Conservation (phyloP, 2,113 vertebrate species). For the Calypte anna region DNA sequence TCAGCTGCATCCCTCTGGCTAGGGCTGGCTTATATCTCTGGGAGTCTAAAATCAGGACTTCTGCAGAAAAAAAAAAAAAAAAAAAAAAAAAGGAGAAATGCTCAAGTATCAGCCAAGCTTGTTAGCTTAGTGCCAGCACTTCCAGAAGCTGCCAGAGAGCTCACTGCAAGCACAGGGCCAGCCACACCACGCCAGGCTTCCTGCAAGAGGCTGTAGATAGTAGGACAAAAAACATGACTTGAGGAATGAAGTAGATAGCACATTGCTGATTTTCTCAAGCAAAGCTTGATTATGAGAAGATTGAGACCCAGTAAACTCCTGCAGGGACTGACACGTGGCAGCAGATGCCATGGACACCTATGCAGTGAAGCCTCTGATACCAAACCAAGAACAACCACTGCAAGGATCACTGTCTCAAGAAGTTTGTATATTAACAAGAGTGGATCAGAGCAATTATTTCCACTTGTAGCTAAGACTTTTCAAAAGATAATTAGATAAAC, state of each 20-base stretch:
- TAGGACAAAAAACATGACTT: background rate
- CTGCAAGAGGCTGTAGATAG: background rate
- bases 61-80: background rate
- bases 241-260: background rate
- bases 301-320: background rate
- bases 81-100: background rate
- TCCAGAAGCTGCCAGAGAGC: background rate
- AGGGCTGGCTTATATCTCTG: background rate
- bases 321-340: background rate
- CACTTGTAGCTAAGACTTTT: background rate
- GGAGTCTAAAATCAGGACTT: background rate
- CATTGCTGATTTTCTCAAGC: background rate
- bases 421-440: background rate
- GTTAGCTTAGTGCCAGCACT: background rate
- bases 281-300: background rate
- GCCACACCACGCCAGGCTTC: fast-evolving
- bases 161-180: background rate
- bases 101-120: background rate
- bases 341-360: fast-evolving
- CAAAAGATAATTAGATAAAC: background rate
- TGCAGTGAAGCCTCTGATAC: background rate
- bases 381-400: background rate
- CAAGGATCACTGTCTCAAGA: background rate
- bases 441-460: background rate
- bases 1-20: fast-evolving